Evolutionary conservation across 2,113 vertebrate genomes (phyloP).

Genomic region (Trichomycterus rosablanca): DNA sequence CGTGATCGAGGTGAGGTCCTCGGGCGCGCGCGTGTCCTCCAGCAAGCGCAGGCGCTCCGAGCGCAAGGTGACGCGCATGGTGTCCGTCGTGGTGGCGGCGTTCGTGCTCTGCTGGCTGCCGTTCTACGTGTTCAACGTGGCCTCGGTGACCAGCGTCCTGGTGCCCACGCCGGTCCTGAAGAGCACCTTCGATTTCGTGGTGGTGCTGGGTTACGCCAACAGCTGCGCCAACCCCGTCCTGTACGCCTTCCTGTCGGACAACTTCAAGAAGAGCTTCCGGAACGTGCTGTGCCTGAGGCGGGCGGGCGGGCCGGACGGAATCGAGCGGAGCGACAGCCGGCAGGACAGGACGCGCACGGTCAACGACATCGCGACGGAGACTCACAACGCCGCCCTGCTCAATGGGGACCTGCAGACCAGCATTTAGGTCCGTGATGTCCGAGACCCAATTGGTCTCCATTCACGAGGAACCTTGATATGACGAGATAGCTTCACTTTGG

Average conservation of each 20-base stretch:
- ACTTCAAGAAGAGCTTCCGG: slow-evolving; percentile 98
- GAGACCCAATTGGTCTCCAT: too few species aligned
- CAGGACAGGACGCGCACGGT: slow-evolving; percentile 84
- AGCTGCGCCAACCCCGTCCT: slow-evolving; percentile 97
- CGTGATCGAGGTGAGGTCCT: slow-evolving; percentile 94
- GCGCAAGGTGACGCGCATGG: slow-evolving; percentile 93
- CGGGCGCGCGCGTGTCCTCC: slow-evolving; percentile 86
- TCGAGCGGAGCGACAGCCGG: slow-evolving; percentile 85
- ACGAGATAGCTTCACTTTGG: too few species aligned
- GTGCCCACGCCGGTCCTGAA: slow-evolving; percentile 84
- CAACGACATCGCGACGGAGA: slow-evolving; percentile 88
- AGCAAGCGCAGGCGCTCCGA: slow-evolving; percentile 91
- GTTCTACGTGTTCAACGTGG: slow-evolving; percentile 95
- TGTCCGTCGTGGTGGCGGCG: slow-evolving; percentile 91
- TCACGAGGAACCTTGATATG: too few species aligned
- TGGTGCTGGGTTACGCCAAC: slow-evolving; percentile 92
- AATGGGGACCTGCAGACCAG: slow-evolving; percentile 94
- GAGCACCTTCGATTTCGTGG: slow-evolving; percentile 92
- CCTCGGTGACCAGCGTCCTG: slow-evolving; percentile 82
- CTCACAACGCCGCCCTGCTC: slow-evolving; percentile 84
- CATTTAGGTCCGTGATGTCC: too few species aligned
- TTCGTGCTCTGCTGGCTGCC: slow-evolving; percentile 98
- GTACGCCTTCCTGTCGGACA: slow-evolving; percentile 94
- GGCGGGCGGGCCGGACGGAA: slow-evolving; percentile 82
- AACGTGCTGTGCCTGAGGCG: slow-evolving; percentile 91